Conservation (phyloP, 2,113 vertebrate species). For the Rhynchomys soricoides region DNA sequence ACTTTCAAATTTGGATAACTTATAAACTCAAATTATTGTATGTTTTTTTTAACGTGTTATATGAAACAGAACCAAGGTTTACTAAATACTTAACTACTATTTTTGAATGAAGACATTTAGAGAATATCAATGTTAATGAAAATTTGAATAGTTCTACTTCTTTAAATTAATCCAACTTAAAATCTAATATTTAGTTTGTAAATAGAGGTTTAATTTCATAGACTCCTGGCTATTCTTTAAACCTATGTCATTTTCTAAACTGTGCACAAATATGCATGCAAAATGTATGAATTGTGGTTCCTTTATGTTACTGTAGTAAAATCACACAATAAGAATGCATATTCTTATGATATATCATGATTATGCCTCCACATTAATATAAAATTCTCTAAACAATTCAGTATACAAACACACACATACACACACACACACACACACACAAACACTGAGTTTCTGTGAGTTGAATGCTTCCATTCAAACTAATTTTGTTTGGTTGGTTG, state of each 20-base stretch:
- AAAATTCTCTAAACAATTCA: background rate
- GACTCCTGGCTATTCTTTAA: background rate
- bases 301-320: background rate
- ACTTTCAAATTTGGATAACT: background rate
- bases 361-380: background rate
- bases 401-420: background rate
- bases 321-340: background rate
- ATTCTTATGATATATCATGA: background rate
- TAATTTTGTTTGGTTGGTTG: background rate
- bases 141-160: background rate
- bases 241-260: background rate
- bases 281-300: background rate
- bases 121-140: background rate
- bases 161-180: background rate
- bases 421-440: background rate
- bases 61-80: background rate
- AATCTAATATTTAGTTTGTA: background rate
- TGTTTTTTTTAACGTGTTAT: background rate
- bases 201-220: background rate
- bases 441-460: background rate
- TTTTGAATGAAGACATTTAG: background rate
- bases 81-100: background rate
- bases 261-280: background rate
- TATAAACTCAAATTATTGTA: background rate
- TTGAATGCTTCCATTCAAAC: background rate